Percentiles rank a stretch among this genome's conserved stretches.
Evolutionary conservation across 2,888 invertebrate species (phyloP).

Genomic region (Rhopalosiphum nymphaeae): DNA sequence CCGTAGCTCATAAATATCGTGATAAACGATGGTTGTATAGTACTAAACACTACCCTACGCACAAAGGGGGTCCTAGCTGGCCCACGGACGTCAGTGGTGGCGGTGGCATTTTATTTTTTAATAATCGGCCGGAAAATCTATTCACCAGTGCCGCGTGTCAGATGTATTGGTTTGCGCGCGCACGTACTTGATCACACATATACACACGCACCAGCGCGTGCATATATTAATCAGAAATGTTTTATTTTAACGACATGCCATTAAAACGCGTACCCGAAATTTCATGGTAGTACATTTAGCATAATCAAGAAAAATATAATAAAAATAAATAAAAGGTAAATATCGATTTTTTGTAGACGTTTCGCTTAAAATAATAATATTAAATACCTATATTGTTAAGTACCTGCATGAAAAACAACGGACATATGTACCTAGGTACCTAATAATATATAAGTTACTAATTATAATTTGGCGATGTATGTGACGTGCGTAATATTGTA

Average conservation of each 20-base stretch:
- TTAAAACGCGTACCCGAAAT: neutral
- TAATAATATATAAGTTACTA: neutral
- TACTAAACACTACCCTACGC: neutral
- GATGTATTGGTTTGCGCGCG: neutral
- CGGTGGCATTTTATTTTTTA: neutral
- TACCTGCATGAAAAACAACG: neutral
- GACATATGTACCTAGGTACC: too few species aligned
- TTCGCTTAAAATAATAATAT: neutral
- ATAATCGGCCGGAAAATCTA: neutral
- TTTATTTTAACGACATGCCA: neutral
- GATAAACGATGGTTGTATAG: neutral
- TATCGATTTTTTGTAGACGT: neutral
- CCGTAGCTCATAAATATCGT: slow-evolving; percentile 7
- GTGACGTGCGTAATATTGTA: neutral
- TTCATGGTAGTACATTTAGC: neutral
- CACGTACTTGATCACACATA: neutral
- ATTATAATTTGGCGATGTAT: neutral
- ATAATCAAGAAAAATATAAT: neutral
- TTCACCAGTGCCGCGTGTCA: neutral
- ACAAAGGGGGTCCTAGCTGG: too few species aligned
- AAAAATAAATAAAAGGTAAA: neutral
- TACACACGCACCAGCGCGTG: neutral
- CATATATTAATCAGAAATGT: neutral
- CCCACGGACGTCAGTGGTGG: neutral
- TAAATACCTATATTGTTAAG: neutral